These are phyloP conservation scores for Corythoichthys haematopterus DNA, from an alignment of 2,113 vertebrate species.

Conservation along the genomic window DNA sequence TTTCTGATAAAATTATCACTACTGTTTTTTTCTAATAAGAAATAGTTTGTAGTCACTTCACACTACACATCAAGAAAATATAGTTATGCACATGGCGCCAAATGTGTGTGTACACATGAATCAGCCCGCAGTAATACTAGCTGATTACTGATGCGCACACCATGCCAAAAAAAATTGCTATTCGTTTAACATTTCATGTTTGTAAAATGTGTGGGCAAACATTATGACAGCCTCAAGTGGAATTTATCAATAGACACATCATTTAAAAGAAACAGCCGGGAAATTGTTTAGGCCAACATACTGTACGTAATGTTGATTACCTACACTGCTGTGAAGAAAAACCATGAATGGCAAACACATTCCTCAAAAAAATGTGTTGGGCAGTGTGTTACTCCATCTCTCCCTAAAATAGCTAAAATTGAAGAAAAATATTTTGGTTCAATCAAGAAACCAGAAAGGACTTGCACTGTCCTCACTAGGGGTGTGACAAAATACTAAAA, in stretches of 20 bases:
- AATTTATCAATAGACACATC: constrained; percentile 35
- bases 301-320: constrained; percentile 13
- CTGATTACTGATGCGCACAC: constrained; percentile 31
- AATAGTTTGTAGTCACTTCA: constrained; percentile 15
- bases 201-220: constrained; percentile 36
- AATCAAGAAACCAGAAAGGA: neutral
- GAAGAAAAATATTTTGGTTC: neutral
- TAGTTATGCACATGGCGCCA: constrained; percentile 24
- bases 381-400: neutral
- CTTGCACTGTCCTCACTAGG: neutral
- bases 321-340: constrained; percentile 23
- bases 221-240: constrained; percentile 20
- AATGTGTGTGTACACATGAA: constrained; percentile 23
- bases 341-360: constrained; percentile 25
- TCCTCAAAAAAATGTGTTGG: neutral
- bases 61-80: constrained; percentile 29
- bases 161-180: constrained; percentile 18
- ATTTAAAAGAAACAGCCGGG: constrained; percentile 20
- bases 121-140: constrained; percentile 30
- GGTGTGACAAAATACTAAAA: too few species aligned
- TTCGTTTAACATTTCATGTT: constrained; percentile 29
- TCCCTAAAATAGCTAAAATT: neutral
- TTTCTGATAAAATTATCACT: constrained; percentile 13
- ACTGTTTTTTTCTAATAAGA: constrained; percentile 17
- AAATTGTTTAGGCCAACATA: constrained; percentile 6